A percentile compares a stretch with the other conserved stretches of the same genome.
Conservation (phyloP, 1,140 invertebrate species). For the Aphaenogaster rudis region DNA sequence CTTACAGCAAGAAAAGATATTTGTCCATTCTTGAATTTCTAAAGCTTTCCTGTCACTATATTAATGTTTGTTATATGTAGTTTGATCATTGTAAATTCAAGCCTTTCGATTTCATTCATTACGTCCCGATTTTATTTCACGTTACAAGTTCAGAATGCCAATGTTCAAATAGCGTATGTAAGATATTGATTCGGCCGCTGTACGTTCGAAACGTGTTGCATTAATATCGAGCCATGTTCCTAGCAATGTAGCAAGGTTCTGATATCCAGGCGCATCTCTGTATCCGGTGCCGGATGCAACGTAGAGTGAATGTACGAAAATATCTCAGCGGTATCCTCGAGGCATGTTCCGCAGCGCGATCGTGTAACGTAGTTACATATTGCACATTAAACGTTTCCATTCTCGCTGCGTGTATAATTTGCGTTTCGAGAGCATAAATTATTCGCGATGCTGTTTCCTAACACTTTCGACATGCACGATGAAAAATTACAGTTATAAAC, state of each 20-base stretch:
- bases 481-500: background rate
- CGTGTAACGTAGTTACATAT: constrained; percentile 60
- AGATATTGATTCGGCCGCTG: constrained; percentile 33
- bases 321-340: constrained; percentile 53
- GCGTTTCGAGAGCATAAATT: constrained; percentile 41
- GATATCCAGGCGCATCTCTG: constrained; percentile 54
- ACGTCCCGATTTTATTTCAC: background rate
- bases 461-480: background rate
- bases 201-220: constrained; percentile 25
- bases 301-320: constrained; percentile 58
- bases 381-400: constrained; percentile 58
- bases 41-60: background rate
- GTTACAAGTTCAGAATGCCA: constrained; percentile 28
- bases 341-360: constrained; percentile 51
- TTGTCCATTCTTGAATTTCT: background rate
- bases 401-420: constrained; percentile 54
- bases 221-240: constrained; percentile 59
- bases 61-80: background rate
- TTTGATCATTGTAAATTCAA: constrained; percentile 29
- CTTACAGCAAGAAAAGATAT: background rate
- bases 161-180: constrained; percentile 47
- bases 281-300: constrained; percentile 51
- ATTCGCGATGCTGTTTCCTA: background rate
- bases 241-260: constrained; percentile 49
- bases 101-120: background rate